A percentile compares a stretch with the other conserved stretches of the same genome.
Evolutionary conservation across 2,888 invertebrate genomes (phyloP).

Genomic region (Spilarctia lutea): DNA sequence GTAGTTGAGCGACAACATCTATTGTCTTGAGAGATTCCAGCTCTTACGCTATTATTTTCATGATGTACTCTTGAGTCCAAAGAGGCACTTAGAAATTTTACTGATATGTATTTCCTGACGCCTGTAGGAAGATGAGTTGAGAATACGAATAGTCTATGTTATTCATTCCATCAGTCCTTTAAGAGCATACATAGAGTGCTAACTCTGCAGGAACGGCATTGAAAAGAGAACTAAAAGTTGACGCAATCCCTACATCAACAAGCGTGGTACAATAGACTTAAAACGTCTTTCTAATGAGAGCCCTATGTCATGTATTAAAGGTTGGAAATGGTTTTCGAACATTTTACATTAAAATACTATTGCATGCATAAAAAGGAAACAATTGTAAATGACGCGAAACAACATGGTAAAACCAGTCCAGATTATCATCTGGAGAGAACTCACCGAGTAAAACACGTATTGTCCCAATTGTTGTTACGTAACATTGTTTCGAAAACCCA

Average conservation of each 20-base stretch:
- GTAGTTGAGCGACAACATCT: background rate
- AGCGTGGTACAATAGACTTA: too few species aligned
- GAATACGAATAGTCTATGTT: too few species aligned
- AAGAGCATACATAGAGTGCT: too few species aligned
- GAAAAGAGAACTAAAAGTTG: too few species aligned
- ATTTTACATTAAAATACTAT: background rate
- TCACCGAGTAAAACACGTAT: background rate
- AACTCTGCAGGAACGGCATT: too few species aligned
- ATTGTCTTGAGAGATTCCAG: background rate
- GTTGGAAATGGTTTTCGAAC: background rate
- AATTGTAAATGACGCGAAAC: background rate
- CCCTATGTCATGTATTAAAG: too few species aligned
- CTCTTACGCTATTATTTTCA: background rate
- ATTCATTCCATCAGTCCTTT: too few species aligned
- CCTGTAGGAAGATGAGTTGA: too few species aligned
- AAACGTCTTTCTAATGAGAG: too few species aligned
- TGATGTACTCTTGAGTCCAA: background rate
- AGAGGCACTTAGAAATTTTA: background rate
- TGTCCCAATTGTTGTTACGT: too few species aligned
- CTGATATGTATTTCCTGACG: too few species aligned
- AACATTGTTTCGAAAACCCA: background rate
- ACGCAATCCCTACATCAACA: too few species aligned
- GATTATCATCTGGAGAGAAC: background rate
- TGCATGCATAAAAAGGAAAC: background rate
- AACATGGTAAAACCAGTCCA: background rate